These are phyloP conservation scores for Ciconia nigra DNA, from an alignment of 2,797 vertebrate species.

Conservation along the genomic window DNA sequence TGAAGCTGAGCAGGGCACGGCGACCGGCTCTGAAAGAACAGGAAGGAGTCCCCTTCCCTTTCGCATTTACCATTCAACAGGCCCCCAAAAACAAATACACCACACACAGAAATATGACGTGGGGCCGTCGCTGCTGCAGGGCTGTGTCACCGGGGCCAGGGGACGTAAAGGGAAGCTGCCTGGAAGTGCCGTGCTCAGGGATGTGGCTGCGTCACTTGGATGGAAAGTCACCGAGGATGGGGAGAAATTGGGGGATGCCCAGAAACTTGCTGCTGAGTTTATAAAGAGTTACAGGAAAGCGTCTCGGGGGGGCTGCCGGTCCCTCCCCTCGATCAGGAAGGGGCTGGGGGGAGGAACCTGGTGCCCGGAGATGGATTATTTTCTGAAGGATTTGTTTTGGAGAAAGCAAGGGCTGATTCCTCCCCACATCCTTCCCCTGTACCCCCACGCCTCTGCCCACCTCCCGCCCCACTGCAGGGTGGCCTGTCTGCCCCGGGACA, in stretches of 20 bases:
- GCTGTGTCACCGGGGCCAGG: background rate
- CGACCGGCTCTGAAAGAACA: slow-evolving; percentile 63
- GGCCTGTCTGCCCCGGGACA: background rate
- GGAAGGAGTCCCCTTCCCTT: slow-evolving; percentile 60
- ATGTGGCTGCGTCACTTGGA: fast-evolving
- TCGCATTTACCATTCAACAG: slow-evolving; percentile 53
- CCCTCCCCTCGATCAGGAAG: background rate
- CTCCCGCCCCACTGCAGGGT: no score
- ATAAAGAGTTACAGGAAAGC: background rate
- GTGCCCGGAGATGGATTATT: background rate
- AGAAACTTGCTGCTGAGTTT: background rate
- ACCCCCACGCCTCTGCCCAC: background rate
- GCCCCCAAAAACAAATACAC: slow-evolving; percentile 25
- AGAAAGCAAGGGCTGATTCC: background rate
- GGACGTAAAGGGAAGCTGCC: fast-evolving
- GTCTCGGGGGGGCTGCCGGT: background rate
- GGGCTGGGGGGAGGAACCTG: background rate
- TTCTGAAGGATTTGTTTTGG: background rate
- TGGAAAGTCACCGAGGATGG: background rate
- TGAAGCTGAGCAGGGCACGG: slow-evolving; percentile 63
- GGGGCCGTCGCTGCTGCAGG: background rate
- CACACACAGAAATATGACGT: background rate
- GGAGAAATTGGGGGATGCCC: background rate
- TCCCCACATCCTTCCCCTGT: fast-evolving
- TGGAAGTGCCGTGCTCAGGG: background rate